Conservation (phyloP, 2,113 vertebrate genomes). For the Archilochus colubris region DNA sequence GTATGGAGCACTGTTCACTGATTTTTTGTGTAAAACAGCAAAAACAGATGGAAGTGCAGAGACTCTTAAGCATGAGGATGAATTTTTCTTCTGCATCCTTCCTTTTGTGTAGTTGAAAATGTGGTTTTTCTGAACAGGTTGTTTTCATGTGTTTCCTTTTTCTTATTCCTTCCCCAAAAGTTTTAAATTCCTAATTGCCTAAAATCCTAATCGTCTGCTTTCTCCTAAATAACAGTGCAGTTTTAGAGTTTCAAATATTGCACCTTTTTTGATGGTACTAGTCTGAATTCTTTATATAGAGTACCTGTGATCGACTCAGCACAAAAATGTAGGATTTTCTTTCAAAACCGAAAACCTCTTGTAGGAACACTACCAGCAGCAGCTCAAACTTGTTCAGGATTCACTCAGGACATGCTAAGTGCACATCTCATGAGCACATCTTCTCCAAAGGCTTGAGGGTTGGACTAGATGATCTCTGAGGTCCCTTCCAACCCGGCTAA, state of each 20-base stretch:
- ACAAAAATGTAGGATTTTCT: neutral
- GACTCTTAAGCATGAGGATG: neutral
- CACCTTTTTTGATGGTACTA: slow-evolving; percentile 12
- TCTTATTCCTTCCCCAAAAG: neutral
- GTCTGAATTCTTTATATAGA: neutral
- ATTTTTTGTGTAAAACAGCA: neutral
- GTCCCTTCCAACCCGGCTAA: no score
- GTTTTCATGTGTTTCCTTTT: neutral
- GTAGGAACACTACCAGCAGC: neutral
- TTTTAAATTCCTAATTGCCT: neutral
- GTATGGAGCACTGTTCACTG: neutral
- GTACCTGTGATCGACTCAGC: neutral
- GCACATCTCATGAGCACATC: neutral
- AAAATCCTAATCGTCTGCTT: neutral
- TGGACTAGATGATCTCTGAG: no score
- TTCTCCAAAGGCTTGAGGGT: neutral
- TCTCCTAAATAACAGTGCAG: slow-evolving; percentile 10
- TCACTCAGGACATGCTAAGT: neutral
- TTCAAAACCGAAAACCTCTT: neutral
- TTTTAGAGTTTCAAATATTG: slow-evolving; percentile 47
- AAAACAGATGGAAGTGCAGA: neutral
- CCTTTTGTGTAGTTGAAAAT: neutral
- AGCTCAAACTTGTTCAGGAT: neutral
- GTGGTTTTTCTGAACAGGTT: neutral
- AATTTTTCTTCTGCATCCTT: neutral